Evolutionary conservation across 2,888 invertebrate genomes (phyloP).

Genomic region (Drosophila helvetica): DNA sequence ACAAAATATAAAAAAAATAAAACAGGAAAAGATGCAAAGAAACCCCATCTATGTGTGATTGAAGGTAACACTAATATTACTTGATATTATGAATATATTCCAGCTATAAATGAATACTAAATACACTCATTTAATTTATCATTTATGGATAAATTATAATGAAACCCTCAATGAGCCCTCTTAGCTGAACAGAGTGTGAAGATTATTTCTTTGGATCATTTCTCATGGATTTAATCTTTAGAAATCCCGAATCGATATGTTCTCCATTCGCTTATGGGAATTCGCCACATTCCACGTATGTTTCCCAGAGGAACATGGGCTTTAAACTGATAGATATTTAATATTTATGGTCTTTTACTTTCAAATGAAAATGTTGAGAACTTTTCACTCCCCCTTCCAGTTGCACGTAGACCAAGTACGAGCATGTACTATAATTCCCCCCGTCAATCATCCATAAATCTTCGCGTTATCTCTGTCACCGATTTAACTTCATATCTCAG

Average conservation of each 20-base stretch:
- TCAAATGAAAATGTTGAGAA: background rate
- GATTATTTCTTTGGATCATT: background rate
- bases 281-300: background rate
- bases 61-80: too few relatives aligned
- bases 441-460: background rate
- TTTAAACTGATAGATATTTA: background rate
- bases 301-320: background rate
- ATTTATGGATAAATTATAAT: too few relatives aligned
- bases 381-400: background rate
- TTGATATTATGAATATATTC: too few relatives aligned
- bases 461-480: background rate
- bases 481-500: constrained; percentile 7
- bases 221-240: too few relatives aligned
- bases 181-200: too few relatives aligned
- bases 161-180: too few relatives aligned
- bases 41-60: too few relatives aligned
- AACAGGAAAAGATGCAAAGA: too few relatives aligned
- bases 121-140: too few relatives aligned
- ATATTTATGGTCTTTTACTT: background rate
- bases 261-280: background rate
- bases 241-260: too few relatives aligned
- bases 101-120: too few relatives aligned
- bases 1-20: too few relatives aligned
- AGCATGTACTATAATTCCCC: background rate
- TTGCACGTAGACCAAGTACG: background rate